phyloP scores from a whole-genome alignment of 2,113 vertebrate genomes.

The Oplegnathus fasciatus region DNA sequence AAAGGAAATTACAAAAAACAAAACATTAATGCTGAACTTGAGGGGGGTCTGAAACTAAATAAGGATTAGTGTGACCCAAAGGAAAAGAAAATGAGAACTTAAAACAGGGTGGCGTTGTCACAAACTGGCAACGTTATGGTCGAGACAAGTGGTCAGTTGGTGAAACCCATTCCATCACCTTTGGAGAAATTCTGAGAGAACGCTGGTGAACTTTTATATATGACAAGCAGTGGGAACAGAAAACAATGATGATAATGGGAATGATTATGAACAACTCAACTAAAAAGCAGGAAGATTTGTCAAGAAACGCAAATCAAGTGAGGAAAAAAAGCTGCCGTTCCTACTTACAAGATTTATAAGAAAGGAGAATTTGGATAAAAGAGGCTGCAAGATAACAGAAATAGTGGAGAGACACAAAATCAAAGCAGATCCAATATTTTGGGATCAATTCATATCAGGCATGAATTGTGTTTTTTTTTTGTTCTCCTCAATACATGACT shows the following conservation, averaged over 20 bases:
- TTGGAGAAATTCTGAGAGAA: constrained; percentile 82
- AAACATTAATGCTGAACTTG: constrained; percentile 74
- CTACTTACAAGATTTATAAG: constrained; percentile 99
- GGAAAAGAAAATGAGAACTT: constrained; percentile 85
- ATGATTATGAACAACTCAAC: constrained; percentile 84
- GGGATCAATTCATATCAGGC: constrained; percentile 91
- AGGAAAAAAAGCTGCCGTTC: constrained; percentile 93
- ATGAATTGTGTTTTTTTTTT: constrained; percentile 72
- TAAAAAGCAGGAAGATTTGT: constrained; percentile 83
- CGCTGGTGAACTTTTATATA: constrained; percentile 76
- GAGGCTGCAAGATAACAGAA: constrained; percentile 99
- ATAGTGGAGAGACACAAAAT: constrained; percentile 99
- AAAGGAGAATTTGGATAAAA: constrained; percentile 99
- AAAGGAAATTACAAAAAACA: constrained; percentile 80
- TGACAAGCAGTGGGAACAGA: constrained; percentile 71
- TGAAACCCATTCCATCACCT: constrained; percentile 92
- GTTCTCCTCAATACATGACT: constrained; percentile 73
- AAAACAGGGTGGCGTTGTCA: constrained; percentile 89
- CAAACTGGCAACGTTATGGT: constrained; percentile 88
- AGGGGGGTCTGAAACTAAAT: constrained; percentile 65
- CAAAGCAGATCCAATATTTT: constrained; percentile 97
- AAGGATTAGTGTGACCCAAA: constrained; percentile 85
- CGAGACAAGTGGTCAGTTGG: constrained; percentile 91
- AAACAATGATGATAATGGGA: constrained; percentile 84
- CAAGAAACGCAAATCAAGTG: constrained; percentile 92